Conservation (phyloP, 2,888 invertebrate species). For the Pristionchus maxplancki region DNA sequence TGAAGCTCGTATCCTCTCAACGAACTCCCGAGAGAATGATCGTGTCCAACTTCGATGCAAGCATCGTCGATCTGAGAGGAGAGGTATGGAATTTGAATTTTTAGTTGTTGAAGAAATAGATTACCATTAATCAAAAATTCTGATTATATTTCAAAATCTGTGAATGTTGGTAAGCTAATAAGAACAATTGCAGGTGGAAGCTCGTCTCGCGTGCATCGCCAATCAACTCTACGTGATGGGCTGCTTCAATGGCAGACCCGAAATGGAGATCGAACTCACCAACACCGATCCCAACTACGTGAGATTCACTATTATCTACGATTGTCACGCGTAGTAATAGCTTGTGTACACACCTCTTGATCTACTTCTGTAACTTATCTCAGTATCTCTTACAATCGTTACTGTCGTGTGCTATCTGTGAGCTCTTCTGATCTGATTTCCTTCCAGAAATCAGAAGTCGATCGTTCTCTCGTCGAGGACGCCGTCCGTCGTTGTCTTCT, state of each 20-base stretch:
- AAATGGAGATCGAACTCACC: conserved; percentile 70
- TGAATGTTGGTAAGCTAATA: too few relatives aligned
- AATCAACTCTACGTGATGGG: conserved; percentile 76
- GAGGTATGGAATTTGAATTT: conserved; percentile 64
- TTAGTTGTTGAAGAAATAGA: too few relatives aligned
- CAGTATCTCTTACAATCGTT: background rate
- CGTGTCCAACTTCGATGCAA: conserved; percentile 72
- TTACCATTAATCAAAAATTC: background rate
- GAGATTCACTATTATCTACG: conserved; percentile 2
- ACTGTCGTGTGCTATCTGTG: background rate
- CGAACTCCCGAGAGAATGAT: conserved; percentile 68
- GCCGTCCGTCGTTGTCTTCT: conserved; percentile 77
- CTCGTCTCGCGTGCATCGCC: conserved; percentile 75
- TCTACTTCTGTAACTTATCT: background rate
- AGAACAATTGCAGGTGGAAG: conserved; percentile 66
- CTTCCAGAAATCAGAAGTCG: conserved; percentile 51
- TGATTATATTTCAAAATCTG: too few relatives aligned
- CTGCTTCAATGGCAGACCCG: conserved; percentile 75
- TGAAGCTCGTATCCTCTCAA: conserved; percentile 71
- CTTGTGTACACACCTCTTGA: background rate
- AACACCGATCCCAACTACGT: conserved; percentile 68
- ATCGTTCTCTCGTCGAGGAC: conserved; percentile 73
- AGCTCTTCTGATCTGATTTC: background rate
- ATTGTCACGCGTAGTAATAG: conserved; percentile 4
- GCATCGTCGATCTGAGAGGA: conserved; percentile 69